These are phyloP conservation scores for Molossus alvarezi DNA, from an alignment of 2,797 vertebrate genomes.

Conservation along the genomic window DNA sequence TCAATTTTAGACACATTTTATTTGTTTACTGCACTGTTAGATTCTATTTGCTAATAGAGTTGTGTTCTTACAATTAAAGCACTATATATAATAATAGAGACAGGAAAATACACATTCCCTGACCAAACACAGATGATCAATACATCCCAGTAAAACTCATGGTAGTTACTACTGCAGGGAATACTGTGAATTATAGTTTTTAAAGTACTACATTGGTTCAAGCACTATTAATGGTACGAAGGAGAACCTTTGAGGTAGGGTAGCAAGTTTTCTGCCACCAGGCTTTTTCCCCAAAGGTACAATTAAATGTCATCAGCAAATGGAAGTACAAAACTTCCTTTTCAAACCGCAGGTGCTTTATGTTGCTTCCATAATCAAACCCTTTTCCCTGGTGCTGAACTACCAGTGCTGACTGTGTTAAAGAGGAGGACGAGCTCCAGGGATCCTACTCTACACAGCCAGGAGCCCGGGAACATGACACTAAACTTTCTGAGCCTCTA, in stretches of 20 bases:
- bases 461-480: background rate
- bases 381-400: background rate
- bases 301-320: conserved; percentile 53
- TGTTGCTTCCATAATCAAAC: background rate
- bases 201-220: background rate
- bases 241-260: background rate
- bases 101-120: conserved; percentile 18
- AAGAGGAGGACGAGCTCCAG: background rate
- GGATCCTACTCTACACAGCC: background rate
- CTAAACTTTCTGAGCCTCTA: background rate
- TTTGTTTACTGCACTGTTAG: background rate
- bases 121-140: background rate
- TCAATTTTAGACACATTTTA: conserved; percentile 34
- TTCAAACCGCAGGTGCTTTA: background rate
- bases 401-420: fast-evolving
- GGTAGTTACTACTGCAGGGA: background rate
- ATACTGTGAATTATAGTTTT: conserved; percentile 39
- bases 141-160: background rate
- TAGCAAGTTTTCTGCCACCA: conserved; percentile 57
- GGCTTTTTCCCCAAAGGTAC: background rate
- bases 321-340: conserved; percentile 30
- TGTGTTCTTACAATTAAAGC: conserved; percentile 36
- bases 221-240: conserved; percentile 33
- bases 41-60: conserved; percentile 55
- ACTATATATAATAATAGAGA: background rate